Evolutionary conservation across 2,113 vertebrate genomes (phyloP), one percentile per base, ranked within the genome.

Genomic region (Corvus moneduloides): DNA sequence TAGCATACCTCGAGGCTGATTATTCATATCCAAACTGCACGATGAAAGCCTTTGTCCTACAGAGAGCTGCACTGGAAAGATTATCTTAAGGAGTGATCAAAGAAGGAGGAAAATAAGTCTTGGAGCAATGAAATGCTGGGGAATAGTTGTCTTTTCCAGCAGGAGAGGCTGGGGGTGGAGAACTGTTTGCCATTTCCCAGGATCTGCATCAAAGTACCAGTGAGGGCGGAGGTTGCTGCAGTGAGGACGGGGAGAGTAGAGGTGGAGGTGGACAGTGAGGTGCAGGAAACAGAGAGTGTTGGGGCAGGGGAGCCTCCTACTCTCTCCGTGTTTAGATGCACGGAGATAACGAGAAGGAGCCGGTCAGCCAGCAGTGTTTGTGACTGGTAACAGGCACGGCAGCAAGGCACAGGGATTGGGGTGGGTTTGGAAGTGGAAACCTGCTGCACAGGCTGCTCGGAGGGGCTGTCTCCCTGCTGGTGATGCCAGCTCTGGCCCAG

Each of bases 41-140:
- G 32, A 79, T 89, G 77, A 87, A 96, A 96, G 74, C 64, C 87
- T 76, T 67, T 91, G 88, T 93, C 88, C 79, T 82, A 15, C 48
- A 43, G 87, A 87, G 76, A 88, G 19, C 66, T 10, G 81, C 3
- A 1, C 80, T 91, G 54, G 83, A 54, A 37, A 87, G 84, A 92
- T 80, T 61, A 58, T 81, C 79, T 83, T 89, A 59, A 54, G 30
- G 56, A 49, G 35, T n/a, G 26, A 88, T 87, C 89, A 73, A 56
- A 91, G 67, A 1, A 56, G 55, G 61, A 75, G n/a, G 61, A 61
- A 89, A 64, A 76, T 62, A n/a, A 35, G 35, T 68, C 85, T 59
- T 16, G 63, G 75, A 90, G 75, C 0, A 0, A 43, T 68, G 69
- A 58, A 82, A 48, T 41, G 16, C 74, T 79, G 73, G 69, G 82